These are phyloP conservation scores for Todiramphus saurophagus DNA, from an alignment of 2,113 vertebrate species.

Conservation along the genomic window DNA sequence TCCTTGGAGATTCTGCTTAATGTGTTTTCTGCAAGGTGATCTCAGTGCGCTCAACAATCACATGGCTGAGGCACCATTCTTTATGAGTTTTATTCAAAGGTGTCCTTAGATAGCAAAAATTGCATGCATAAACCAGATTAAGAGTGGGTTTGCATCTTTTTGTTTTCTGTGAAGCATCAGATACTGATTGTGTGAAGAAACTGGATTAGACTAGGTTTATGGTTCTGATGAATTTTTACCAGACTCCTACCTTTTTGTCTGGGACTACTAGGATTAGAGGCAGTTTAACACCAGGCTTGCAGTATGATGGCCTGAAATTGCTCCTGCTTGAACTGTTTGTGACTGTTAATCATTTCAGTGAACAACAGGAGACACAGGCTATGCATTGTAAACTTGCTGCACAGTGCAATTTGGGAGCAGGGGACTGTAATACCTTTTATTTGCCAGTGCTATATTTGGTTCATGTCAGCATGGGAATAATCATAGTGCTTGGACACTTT, in stretches of 20 bases:
- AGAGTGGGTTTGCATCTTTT: too few species aligned
- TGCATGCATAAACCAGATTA: not conserved
- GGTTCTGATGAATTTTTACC: not conserved
- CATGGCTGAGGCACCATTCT: not conserved
- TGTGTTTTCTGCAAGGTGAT: not conserved
- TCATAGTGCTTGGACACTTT: rapidly evolving
- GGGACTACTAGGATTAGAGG: not conserved
- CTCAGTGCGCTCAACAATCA: not conserved
- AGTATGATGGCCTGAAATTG: not conserved
- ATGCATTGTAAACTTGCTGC: rapidly evolving
- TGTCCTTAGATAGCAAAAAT: not conserved
- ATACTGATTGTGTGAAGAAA: rapidly evolving
- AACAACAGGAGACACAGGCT: not conserved
- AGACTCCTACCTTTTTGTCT: not conserved
- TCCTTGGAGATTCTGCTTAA: not conserved
- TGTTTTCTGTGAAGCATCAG: not conserved
- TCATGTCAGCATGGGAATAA: not conserved
- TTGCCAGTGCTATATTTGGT: not conserved
- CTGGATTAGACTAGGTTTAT: not conserved
- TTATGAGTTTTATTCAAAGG: not conserved
- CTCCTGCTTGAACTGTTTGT: not conserved
- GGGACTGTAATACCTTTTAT: too few species aligned
- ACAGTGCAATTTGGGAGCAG: not conserved
- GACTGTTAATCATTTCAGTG: not conserved
- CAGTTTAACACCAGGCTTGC: not conserved